Conservation (phyloP, 2,113 vertebrate species). For the Pseudorectes ferrugineus region DNA sequence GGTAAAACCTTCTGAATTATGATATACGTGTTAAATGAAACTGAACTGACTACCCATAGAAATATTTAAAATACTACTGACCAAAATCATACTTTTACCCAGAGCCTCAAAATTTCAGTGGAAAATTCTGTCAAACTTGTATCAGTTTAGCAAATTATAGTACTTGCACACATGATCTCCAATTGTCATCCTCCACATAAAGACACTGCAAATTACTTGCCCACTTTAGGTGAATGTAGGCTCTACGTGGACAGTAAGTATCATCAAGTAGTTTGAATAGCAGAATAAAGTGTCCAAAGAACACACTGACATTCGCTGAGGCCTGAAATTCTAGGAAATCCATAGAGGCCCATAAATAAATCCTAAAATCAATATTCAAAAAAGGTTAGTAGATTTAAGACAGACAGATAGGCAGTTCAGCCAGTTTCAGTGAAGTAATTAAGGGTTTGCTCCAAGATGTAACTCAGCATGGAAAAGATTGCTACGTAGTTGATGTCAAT, state of each 20-base stretch:
- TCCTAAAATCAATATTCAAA: neutral
- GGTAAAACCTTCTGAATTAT: neutral
- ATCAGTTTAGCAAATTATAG: neutral
- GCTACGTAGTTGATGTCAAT: neutral
- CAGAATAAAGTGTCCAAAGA: neutral
- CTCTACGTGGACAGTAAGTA: neutral
- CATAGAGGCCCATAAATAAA: neutral
- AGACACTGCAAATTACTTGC: neutral
- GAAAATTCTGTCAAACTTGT: neutral
- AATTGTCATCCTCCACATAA: neutral
- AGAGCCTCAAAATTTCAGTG: neutral
- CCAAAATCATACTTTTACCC: neutral
- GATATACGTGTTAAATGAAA: neutral
- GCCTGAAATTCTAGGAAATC: neutral
- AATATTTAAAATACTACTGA: neutral
- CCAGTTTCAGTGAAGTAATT: neutral
- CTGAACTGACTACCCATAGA: neutral
- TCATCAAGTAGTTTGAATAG: neutral
- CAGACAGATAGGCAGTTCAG: neutral
- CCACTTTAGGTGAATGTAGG: neutral
- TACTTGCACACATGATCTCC: neutral
- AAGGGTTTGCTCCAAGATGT: neutral
- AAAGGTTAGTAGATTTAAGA: neutral
- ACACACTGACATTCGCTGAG: neutral
- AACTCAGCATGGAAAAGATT: neutral